Evolutionary conservation across 2,113 vertebrate genomes (phyloP).

Genomic region (Ancistrus triradiatus): DNA sequence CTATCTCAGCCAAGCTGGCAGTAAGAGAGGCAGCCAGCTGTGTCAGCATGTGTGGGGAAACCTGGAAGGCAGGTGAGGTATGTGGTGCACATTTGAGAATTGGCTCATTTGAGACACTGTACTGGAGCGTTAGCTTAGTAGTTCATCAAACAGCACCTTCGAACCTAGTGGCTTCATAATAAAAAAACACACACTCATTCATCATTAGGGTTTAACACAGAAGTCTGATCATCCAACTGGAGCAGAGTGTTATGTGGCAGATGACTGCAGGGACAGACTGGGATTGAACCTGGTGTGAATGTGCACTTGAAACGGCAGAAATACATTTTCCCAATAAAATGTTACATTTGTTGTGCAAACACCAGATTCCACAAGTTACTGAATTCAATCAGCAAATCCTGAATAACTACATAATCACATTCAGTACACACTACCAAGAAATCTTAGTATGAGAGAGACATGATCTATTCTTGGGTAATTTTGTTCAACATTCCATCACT

Average conservation of each 20-base stretch:
- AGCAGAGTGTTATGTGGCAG: too few species aligned
- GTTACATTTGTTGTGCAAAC: constrained; percentile 67
- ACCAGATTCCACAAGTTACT: constrained; percentile 60
- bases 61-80: constrained; percentile 42
- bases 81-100: constrained; percentile 48
- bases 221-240: too few species aligned
- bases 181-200: not conserved
- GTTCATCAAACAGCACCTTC: not conserved
- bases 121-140: not conserved
- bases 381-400: too few species aligned
- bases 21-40: constrained; percentile 9
- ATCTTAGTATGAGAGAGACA: too few species aligned
- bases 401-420: too few species aligned
- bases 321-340: constrained; percentile 63
- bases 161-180: not conserved
- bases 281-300: constrained; percentile 14
- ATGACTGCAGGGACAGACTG: not conserved
- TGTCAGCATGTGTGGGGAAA: constrained; percentile 22
- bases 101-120: constrained; percentile 29
- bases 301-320: constrained; percentile 44
- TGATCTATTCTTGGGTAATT: not conserved
- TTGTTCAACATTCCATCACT: not conserved
- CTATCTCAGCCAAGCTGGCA: not conserved
- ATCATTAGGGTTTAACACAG: not conserved
- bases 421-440: too few species aligned